Evolutionary conservation across 2,797 vertebrate species (phyloP).

Genomic region (Micrastur ruficollis): DNA sequence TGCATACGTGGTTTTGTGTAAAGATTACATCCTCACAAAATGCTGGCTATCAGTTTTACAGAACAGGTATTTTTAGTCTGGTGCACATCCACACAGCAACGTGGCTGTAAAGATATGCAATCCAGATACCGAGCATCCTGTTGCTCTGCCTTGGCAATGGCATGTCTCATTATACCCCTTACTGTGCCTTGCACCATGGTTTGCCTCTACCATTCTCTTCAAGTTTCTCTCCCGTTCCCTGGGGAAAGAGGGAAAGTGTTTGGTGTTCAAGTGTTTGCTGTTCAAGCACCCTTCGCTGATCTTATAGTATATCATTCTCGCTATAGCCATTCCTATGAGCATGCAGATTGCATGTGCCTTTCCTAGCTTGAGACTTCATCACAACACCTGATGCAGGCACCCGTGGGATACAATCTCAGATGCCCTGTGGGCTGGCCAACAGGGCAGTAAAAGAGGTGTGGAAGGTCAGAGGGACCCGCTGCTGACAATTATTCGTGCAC

Average conservation of each 20-base stretch:
- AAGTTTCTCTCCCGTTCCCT: not conserved
- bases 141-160: not conserved
- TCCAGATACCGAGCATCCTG: not conserved
- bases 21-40: not conserved
- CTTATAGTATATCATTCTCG: not conserved
- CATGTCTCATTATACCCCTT: rapidly evolving
- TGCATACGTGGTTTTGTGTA: rapidly evolving
- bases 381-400: not conserved
- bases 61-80: not conserved
- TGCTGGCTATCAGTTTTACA: not conserved
- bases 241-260: rapidly evolving
- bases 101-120: not conserved
- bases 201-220: not conserved
- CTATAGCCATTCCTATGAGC: not conserved
- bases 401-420: not conserved
- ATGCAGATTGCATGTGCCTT: not conserved
- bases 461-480: not conserved
- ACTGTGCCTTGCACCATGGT: not conserved
- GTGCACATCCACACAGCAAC: not conserved
- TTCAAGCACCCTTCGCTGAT: not conserved
- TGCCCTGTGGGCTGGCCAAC: not conserved
- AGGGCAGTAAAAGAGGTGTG: not conserved
- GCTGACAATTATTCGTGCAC: not conserved
- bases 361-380: not conserved
- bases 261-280: not conserved